Evolutionary conservation across 2,888 invertebrate species (phyloP).

Genomic region (Nematopogon swammerdamellus): DNA sequence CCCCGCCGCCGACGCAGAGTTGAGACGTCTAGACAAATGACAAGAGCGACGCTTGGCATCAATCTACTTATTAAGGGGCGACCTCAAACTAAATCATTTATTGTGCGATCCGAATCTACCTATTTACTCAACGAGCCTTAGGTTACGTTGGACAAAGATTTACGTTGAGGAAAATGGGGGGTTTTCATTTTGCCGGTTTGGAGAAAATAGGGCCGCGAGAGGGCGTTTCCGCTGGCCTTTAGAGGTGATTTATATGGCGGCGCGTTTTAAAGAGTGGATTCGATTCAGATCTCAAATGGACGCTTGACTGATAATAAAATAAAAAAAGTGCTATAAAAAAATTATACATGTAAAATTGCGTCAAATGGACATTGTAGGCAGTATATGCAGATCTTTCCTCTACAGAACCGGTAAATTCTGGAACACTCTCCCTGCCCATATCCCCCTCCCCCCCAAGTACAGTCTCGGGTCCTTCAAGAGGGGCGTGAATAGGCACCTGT

Average conservation of each 20-base stretch:
- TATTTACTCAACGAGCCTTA: slow-evolving; percentile 34
- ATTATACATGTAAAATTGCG: too few relatives aligned
- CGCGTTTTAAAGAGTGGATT: background rate
- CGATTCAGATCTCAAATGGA: too few relatives aligned
- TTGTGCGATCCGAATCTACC: slow-evolving; percentile 41
- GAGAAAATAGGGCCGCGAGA: background rate
- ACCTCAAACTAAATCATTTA: slow-evolving; percentile 47
- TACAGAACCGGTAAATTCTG: too few relatives aligned
- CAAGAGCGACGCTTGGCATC: slow-evolving; percentile 33
- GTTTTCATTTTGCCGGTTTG: background rate
- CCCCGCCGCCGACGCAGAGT: slow-evolving; percentile 1
- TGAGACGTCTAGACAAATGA: slow-evolving; percentile 27
- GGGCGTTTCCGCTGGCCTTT: background rate
- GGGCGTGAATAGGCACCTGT: too few relatives aligned
- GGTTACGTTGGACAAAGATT: background rate
- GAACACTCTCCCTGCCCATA: too few relatives aligned
- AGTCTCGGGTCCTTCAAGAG: too few relatives aligned
- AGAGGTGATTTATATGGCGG: background rate
- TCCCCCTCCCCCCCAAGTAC: too few relatives aligned
- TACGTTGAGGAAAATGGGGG: background rate
- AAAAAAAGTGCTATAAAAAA: too few relatives aligned
- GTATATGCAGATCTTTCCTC: too few relatives aligned
- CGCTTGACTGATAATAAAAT: too few relatives aligned
- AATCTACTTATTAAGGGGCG: slow-evolving; percentile 44
- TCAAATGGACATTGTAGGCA: too few relatives aligned